Evolutionary conservation across 2,113 vertebrate genomes (phyloP).

Genomic region (Rostratula benghalensis): DNA sequence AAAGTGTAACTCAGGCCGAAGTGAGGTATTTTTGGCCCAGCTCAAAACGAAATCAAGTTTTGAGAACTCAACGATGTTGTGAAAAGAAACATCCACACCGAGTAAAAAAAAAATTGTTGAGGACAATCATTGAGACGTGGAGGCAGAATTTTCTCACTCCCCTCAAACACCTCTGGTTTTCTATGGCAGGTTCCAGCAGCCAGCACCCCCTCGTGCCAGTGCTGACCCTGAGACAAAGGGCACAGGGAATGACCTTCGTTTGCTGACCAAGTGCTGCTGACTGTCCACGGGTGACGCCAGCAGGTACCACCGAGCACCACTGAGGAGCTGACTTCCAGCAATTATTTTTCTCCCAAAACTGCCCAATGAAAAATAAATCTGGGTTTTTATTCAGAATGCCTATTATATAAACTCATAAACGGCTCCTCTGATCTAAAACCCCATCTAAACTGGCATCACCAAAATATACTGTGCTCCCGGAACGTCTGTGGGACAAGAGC

Average conservation of each 20-base stretch:
- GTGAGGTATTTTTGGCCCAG: neutral
- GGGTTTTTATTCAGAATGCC: neutral
- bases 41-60: neutral
- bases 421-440: neutral
- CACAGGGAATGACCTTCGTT: neutral
- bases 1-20: neutral
- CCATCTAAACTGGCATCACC: neutral
- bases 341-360: neutral
- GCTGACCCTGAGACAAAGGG: neutral
- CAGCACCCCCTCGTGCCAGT: neutral
- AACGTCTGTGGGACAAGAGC: neutral
- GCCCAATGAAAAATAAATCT: neutral
- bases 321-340: neutral
- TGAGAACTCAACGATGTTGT: neutral
- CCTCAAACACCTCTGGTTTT: neutral
- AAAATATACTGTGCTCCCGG: neutral
- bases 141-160: neutral
- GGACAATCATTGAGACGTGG: neutral
- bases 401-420: neutral
- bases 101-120: neutral
- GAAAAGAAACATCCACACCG: neutral
- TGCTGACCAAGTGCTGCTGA: neutral
- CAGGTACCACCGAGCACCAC: neutral
- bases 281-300: neutral
- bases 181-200: neutral